phyloP scores from a whole-genome alignment of 2,888 invertebrate genomes.

The Danaus chrysippus region DNA sequence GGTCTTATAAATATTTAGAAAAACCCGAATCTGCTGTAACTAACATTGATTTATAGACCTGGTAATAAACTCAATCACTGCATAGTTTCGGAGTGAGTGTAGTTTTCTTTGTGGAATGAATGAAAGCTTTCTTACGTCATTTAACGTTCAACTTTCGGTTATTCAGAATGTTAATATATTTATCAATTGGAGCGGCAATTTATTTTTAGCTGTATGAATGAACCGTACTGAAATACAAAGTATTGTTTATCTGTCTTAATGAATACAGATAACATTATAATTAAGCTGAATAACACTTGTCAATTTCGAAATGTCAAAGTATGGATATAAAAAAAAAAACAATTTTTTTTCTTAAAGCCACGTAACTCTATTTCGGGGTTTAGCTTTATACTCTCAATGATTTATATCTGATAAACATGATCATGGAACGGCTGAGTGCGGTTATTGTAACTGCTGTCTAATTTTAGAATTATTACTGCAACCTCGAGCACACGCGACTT shows the following conservation, averaged over 20 bases:
- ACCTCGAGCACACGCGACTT: conserved; percentile 42
- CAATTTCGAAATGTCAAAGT: too few species aligned
- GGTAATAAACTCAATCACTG: conserved; percentile 29
- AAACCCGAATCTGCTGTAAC: conserved; percentile 35
- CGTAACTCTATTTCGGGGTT: conserved; percentile 21
- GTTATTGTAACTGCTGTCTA: conserved; percentile 59
- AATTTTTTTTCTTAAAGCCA: too few species aligned
- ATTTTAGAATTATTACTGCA: conserved; percentile 53
- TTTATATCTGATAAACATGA: conserved; percentile 68
- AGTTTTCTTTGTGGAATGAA: conserved; percentile 7
- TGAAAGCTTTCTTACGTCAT: conserved; percentile 8
- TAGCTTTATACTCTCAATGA: conserved; percentile 41
- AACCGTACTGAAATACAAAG: too few species aligned
- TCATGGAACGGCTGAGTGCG: conserved; percentile 58
- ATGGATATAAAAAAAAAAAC: too few species aligned
- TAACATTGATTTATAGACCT: conserved; percentile 32
- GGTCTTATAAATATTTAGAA: conserved; percentile 51
- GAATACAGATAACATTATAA: too few species aligned
- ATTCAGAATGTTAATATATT: neutral
- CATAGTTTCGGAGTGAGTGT: conserved; percentile 16
- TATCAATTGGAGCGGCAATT: neutral
- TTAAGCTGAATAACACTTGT: too few species aligned
- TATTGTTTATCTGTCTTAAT: too few species aligned
- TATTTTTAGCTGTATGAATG: too few species aligned
- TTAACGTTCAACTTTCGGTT: conserved; percentile 1